phyloP scores from a whole-genome alignment of 2,888 invertebrate genomes.

The Alitta virens region DNA sequence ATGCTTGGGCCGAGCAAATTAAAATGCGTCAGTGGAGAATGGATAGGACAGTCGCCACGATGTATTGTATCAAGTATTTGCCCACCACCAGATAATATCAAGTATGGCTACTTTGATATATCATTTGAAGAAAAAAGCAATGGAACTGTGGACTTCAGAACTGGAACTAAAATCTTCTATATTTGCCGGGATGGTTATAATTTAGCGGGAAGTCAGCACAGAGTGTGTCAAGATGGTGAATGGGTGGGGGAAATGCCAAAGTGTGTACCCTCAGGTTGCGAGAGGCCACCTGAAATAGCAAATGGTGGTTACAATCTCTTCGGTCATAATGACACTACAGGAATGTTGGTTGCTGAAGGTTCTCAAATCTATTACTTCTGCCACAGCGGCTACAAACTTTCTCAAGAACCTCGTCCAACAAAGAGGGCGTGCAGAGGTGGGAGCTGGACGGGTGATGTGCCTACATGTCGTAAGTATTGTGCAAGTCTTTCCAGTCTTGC shows the following conservation, averaged over 20 bases:
- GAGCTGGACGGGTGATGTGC: conserved; percentile 1
- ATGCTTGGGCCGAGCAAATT: too few species aligned
- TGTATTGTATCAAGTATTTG: too few species aligned
- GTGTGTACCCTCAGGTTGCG: conserved; percentile 9
- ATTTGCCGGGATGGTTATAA: not conserved
- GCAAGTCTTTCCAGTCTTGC: too few species aligned
- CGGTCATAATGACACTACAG: not conserved
- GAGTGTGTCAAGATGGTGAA: conserved; percentile 2
- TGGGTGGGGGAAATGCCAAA: conserved; percentile 21
- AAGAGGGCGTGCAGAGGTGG: conserved; percentile 1
- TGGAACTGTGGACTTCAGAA: too few species aligned
- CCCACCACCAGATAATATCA: too few species aligned
- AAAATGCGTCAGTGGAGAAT: too few species aligned
- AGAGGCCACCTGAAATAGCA: not conserved
- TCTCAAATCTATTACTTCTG: conserved; percentile 4
- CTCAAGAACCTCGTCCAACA: not conserved
- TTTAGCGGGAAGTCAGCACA: not conserved
- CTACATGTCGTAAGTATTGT: conserved; percentile 3
- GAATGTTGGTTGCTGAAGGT: not conserved
- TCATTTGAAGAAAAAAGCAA: too few species aligned
- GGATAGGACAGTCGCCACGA: too few species aligned
- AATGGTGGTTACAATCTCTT: not conserved
- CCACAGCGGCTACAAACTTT: conserved; percentile 8
- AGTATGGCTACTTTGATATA: too few species aligned
- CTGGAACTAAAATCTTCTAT: not conserved